phyloP scores from a whole-genome alignment of 2,888 invertebrate genomes.

The Mesorhabditis spiculigera region DNA sequence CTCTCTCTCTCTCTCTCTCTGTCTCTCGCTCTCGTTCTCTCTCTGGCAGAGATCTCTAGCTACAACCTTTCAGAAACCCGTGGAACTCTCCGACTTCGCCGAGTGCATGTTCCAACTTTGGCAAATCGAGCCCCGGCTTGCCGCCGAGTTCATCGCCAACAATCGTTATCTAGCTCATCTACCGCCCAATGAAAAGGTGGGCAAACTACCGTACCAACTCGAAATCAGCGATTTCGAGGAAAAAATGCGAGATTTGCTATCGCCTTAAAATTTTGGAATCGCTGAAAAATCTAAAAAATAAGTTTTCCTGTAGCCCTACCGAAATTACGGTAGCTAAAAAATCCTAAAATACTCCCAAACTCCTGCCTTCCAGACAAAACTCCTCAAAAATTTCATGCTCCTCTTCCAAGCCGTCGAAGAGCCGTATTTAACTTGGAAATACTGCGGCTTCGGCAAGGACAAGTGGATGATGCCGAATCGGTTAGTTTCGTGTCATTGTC shows the following conservation, averaged over 20 bases:
- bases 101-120: slow-evolving; percentile 54
- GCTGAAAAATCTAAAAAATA: slow-evolving; percentile 10
- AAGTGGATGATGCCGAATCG: slow-evolving; percentile 53
- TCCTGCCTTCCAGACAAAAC: slow-evolving; percentile 31
- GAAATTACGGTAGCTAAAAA: too few relatives aligned
- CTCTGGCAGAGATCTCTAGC: neutral
- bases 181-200: slow-evolving; percentile 10
- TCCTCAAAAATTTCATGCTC: slow-evolving; percentile 48
- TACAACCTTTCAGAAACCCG: slow-evolving; percentile 13
- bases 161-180: slow-evolving; percentile 21
- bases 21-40: too few relatives aligned
- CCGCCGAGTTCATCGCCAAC: slow-evolving; percentile 38
- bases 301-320: neutral
- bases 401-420: slow-evolving; percentile 51
- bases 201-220: slow-evolving; percentile 9
- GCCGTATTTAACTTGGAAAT: slow-evolving; percentile 48
- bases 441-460: slow-evolving; percentile 40
- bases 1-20: too few relatives aligned
- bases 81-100: slow-evolving; percentile 42
- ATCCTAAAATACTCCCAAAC: neutral
- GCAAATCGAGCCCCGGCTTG: slow-evolving; percentile 47
- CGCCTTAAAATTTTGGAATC: too few relatives aligned
- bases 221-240: neutral
- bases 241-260: neutral
- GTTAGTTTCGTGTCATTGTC: slow-evolving; percentile 10